Evolutionary conservation across 2,113 vertebrate species (phyloP).

Genomic region (Pelvicachromis taeniatus): DNA sequence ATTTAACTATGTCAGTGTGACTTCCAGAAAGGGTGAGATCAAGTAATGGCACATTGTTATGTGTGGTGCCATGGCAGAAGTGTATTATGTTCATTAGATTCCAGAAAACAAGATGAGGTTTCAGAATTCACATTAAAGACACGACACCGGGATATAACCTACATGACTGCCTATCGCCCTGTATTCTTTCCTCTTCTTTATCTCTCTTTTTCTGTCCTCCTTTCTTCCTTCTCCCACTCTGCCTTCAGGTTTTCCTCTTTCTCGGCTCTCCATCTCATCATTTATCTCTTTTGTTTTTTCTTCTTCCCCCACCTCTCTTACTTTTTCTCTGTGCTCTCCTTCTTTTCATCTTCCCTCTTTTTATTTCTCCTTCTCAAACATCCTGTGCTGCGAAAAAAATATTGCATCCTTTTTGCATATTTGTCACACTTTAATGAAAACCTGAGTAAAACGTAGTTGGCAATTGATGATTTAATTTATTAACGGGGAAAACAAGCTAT

Average conservation of each 20-base stretch:
- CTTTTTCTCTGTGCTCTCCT: not conserved
- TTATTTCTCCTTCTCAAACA: constrained; percentile 3
- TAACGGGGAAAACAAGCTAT: not conserved
- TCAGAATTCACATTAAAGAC: constrained; percentile 41
- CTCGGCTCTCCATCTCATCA: not conserved
- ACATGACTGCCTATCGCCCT: constrained; percentile 12
- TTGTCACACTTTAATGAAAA: not conserved
- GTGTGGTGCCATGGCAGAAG: not conserved
- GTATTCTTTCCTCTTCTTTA: constrained; percentile 8
- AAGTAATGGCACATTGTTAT: constrained; percentile 11
- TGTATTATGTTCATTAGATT: constrained; percentile 44
- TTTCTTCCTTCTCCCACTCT: not conserved
- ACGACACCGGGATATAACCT: constrained; percentile 29
- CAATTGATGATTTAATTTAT: not conserved
- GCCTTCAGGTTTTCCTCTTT: not conserved
- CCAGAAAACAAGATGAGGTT: constrained; percentile 39
- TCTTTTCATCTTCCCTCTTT: not conserved
- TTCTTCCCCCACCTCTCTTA: not conserved
- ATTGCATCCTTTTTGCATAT: not conserved
- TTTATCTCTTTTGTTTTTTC: not conserved
- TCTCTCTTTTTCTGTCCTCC: not conserved
- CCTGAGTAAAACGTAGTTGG: not conserved
- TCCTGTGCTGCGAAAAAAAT: not conserved
- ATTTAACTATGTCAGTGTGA: constrained; percentile 44
- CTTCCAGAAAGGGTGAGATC: constrained; percentile 33